A percentile compares a stretch with the other conserved stretches of the same genome.
phyloP scores from a whole-genome alignment of 1,140 invertebrate genomes.

The Onthophagus taurus region DNA sequence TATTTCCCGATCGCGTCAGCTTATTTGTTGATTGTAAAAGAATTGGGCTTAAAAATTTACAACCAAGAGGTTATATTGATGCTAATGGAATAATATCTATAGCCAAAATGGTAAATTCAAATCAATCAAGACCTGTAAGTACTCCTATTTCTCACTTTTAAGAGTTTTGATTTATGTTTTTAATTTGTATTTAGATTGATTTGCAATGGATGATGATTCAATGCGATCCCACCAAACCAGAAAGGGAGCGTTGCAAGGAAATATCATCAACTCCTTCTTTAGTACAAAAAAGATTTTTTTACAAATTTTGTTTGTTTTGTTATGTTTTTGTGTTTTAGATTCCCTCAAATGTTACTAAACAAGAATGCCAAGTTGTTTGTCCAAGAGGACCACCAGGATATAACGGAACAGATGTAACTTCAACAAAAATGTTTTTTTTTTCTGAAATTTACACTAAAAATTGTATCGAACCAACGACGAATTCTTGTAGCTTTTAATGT shows the following conservation, averaged over 20 bases:
- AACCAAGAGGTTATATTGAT: constrained; percentile 51
- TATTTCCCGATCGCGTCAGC: constrained; percentile 53
- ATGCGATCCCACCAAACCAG: constrained; percentile 63
- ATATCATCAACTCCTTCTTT: constrained; percentile 37
- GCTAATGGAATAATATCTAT: constrained; percentile 58
- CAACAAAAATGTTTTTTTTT: background rate
- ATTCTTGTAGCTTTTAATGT: too few relatives aligned
- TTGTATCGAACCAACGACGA: constrained; percentile 11
- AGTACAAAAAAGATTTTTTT: background rate
- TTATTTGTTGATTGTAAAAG: constrained; percentile 62
- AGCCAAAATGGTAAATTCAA: constrained; percentile 47
- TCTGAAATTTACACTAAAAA: background rate
- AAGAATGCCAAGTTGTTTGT: constrained; percentile 37
- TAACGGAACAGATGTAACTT: constrained; percentile 46
- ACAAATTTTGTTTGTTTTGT: too few relatives aligned
- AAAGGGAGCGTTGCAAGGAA: constrained; percentile 62
- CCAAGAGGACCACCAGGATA: constrained; percentile 50
- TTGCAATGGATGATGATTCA: constrained; percentile 73
- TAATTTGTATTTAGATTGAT: constrained; percentile 51
- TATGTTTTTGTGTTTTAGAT: too few relatives aligned
- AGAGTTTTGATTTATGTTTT: background rate
- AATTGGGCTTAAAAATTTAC: constrained; percentile 37
- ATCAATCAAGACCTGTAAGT: constrained; percentile 54
- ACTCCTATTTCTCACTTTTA: background rate
- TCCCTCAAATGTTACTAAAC: too few relatives aligned